Conservation (phyloP, 2,797 vertebrate genomes). For the Coluber constrictor region DNA sequence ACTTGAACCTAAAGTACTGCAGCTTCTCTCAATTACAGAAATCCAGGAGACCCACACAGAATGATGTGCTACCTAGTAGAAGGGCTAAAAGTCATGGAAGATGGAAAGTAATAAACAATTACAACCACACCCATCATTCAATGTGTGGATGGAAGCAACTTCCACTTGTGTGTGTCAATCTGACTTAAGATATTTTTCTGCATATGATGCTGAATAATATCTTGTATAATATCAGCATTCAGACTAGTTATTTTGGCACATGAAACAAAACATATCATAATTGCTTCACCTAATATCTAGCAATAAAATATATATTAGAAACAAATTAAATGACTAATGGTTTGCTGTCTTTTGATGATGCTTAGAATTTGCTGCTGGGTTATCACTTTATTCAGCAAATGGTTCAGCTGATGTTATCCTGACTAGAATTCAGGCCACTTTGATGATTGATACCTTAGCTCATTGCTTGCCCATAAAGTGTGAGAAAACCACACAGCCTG, state of each 20-base stretch:
- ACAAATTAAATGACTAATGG: neutral
- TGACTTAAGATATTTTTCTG: neutral
- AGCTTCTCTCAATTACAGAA: neutral
- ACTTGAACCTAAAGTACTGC: neutral
- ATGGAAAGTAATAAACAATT: neutral
- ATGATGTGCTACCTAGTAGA: neutral
- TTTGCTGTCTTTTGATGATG: neutral
- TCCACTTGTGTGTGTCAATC: neutral
- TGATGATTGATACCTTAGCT: neutral
- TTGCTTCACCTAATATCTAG: neutral
- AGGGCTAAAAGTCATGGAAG: too few relatives aligned
- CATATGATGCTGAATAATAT: neutral
- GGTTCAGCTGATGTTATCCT: neutral
- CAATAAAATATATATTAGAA: neutral
- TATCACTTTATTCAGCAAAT: neutral
- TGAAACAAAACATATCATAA: neutral
- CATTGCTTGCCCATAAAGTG: neutral
- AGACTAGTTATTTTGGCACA: neutral
- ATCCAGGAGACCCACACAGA: neutral
- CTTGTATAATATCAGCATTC: neutral
- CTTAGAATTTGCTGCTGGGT: neutral
- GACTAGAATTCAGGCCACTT: neutral
- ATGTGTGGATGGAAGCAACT: neutral
- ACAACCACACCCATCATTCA: neutral
- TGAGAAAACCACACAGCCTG: neutral